Conservation (phyloP, 2,113 vertebrate genomes). For the Ceyx melanurus region DNA sequence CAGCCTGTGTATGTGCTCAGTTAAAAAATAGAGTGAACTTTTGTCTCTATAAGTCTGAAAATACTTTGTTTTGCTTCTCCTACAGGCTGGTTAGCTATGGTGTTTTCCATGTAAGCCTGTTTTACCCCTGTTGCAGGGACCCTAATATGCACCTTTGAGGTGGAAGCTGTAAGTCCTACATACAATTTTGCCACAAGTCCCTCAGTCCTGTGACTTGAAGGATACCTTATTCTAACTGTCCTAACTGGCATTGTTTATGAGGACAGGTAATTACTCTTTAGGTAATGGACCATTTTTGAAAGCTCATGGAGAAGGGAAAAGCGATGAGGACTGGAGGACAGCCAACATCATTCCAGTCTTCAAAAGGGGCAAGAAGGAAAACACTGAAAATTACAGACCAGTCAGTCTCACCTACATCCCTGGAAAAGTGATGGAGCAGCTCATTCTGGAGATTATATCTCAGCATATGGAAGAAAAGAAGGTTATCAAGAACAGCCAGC, state of each 20-base stretch:
- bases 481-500: no score
- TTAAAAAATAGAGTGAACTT: not conserved
- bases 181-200: not conserved
- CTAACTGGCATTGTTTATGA: not conserved
- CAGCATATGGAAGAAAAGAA: no score
- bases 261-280: not conserved
- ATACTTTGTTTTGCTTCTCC: not conserved
- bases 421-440: no score
- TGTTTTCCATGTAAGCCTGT: not conserved
- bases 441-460: no score
- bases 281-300: no score
- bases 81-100: not conserved
- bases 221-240: not conserved
- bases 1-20: not conserved
- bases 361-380: no score
- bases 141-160: fast-evolving
- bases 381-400: no score
- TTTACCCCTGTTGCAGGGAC: not conserved
- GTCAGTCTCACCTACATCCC: no score
- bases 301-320: no score
- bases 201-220: fast-evolving
- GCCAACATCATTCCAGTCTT: no score
- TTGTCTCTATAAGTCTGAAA: not conserved
- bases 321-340: no score
- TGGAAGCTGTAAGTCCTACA: not conserved